Evolutionary conservation across 2,797 vertebrate genomes (phyloP), one percentile per base, ranked within the genome.

Genomic region (Crax fasciolata): DNA sequence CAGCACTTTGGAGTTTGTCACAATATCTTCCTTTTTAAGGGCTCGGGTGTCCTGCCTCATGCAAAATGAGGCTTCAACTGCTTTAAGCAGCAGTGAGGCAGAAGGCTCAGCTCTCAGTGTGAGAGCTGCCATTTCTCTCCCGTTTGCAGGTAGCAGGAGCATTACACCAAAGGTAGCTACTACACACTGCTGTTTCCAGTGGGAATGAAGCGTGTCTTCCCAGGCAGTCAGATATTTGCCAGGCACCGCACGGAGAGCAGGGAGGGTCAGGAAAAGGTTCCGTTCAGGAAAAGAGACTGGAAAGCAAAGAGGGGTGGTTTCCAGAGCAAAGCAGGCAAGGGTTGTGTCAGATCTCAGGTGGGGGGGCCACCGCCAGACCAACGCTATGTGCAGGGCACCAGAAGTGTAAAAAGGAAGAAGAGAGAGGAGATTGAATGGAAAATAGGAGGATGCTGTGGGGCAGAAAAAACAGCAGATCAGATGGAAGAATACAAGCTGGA

Each of bases 1-100:
- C 66, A 81, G 65, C 80, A 55, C 55, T 91, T 84, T 84, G 51
- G 55, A 94, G 27, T 90, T 78, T 90, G 79, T 94, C 7, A 0
- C 84, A 44, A 82, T 94, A 76, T 90, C 59, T 61, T 82, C 35
- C 63, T 68, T 63, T 90, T 91, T 84, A 74, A 93, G 68, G 72
- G 49, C 54, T 83, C 10, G 72, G 75, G 80, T 90, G 51, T 70
- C 68, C 79, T 88, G 52, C 32, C 63, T 95, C 58, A 43, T 71
- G 63, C 52, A 90, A 90, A 94, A 94, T 55, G 71, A 91, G 41
- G 38, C 49, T 92, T 87, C 1, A 0, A 39, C 70, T 92, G 58
- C 58, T 89, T 73, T 75, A 87, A 46, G 67, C 39, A 24, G n/a
- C 25, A 73, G 55, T 9, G 44, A 89, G 77, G 55, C 58, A 84